Base-by-base conservation (phyloP, 2,888 invertebrate species). In the Autographa pulchrina region DNA sequence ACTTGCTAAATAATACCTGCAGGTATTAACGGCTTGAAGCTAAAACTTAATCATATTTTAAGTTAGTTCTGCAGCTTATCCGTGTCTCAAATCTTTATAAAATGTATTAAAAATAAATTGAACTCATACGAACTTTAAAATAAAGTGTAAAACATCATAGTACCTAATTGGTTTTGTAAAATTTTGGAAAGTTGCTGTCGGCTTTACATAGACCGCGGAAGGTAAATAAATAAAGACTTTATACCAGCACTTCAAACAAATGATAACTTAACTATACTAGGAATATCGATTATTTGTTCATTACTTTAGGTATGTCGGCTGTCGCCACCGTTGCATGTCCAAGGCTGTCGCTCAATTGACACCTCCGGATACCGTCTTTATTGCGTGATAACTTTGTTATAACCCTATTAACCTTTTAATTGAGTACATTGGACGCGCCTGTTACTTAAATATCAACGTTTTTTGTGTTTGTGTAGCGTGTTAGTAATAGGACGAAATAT, bases 341-440 rank as follows among this genome's bases (percentile, higher is more conserved):
- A 78, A 81, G 77, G 81, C 66, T 78, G 69, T 63, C 65, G 25
- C 16, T 68, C 71, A 71, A 71, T 77, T 75, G 68, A 54, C 75
- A 70, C 71, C 69, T 67, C 32, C 59, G 69, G 16, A 56, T 62
- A 52, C 62, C 73, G 77, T 70, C 54, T 81, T 81, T 79, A 81
- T 72, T 67, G 41, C 48, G 70, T 56, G 25, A 72, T 75, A 77
- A 72, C 61, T 62, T 52, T 59, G 63, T 31, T 73, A 75, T 70
- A 75, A 79, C 76, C 68, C 60, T 68, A 78, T 81, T 83, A 76
- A 83, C 83, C 75, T 71, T 70, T 74, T 80, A 75, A 81, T 83
- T 65, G 71, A 70, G 62, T 62, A 64, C 80, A 86, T 85, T 78
- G 75, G 68, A 65, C 72, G 63, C 70, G 65, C 77, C 76, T 74